Percentiles rank a stretch among this genome's conserved stretches.
Evolutionary conservation across 2,797 vertebrate genomes (phyloP).

Genomic region (Triplophysa yarkandensis): DNA sequence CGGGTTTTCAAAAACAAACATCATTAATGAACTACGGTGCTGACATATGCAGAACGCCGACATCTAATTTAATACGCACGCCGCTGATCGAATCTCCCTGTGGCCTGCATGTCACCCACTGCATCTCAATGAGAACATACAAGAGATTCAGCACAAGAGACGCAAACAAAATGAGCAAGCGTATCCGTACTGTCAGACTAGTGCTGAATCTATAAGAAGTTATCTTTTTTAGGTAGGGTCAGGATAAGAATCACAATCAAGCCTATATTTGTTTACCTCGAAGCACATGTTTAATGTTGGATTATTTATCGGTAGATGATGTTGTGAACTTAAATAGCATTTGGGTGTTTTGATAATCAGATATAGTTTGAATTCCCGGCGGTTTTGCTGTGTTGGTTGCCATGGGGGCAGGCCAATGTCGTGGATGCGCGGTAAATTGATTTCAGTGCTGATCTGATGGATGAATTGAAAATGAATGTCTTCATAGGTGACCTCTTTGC

Average conservation of each 20-base stretch:
- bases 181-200: slow-evolving; percentile 17
- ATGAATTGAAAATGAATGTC: slow-evolving; percentile 67
- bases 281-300: slow-evolving; percentile 54
- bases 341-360: slow-evolving; percentile 52
- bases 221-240: slow-evolving; percentile 41
- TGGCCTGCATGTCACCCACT: slow-evolving; percentile 52
- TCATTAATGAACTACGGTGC: slow-evolving; percentile 64
- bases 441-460: slow-evolving; percentile 62
- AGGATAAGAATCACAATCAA: slow-evolving; percentile 59
- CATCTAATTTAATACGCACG: slow-evolving; percentile 61
- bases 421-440: slow-evolving; percentile 59
- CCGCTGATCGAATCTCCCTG: slow-evolving; percentile 60
- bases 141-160: slow-evolving; percentile 7
- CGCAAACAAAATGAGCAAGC: slow-evolving; percentile 15
- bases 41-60: slow-evolving; percentile 61
- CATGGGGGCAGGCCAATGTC: slow-evolving; percentile 51
- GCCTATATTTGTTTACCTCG: slow-evolving; percentile 51
- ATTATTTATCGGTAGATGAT: slow-evolving; percentile 49
- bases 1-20: slow-evolving; percentile 64
- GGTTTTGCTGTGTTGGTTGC: slow-evolving; percentile 53
- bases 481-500: slow-evolving; percentile 65
- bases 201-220: slow-evolving; percentile 23
- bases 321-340: slow-evolving; percentile 34
- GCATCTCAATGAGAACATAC: slow-evolving; percentile 58
- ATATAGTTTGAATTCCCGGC: slow-evolving; percentile 52